Percentiles rank a stretch among this genome's conserved stretches.
phyloP scores from a whole-genome alignment of 1,140 invertebrate species.

The Meteorus sp. region DNA sequence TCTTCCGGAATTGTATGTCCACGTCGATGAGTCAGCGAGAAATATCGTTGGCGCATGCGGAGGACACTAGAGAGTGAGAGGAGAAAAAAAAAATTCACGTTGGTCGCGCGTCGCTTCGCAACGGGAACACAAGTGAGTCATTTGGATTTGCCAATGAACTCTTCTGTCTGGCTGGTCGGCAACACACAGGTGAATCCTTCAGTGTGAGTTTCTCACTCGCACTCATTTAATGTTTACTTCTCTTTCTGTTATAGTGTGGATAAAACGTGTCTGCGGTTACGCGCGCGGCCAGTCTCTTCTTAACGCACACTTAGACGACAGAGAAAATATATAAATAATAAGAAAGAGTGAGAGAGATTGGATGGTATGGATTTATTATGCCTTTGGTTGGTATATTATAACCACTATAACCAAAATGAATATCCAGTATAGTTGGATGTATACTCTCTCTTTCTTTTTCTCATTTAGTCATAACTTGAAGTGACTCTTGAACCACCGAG shows the following conservation, averaged over 20 bases:
- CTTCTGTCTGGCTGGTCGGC: conserved; percentile 24
- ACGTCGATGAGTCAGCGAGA: conserved; percentile 26
- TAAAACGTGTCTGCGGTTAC: background rate
- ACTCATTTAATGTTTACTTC: too few relatives aligned
- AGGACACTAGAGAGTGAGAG: background rate
- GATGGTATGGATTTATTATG: too few relatives aligned
- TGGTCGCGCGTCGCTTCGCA: conserved; percentile 25
- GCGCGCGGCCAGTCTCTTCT: background rate
- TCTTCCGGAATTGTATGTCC: conserved; percentile 20
- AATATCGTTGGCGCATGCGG: background rate
- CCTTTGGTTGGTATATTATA: too few relatives aligned
- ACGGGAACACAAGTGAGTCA: conserved; percentile 32
- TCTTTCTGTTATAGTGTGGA: background rate
- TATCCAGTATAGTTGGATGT: background rate
- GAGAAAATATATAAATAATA: too few relatives aligned
- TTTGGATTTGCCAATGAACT: conserved; percentile 25
- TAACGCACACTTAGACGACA: background rate
- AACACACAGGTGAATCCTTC: conserved; percentile 16
- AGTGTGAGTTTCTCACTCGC: background rate
- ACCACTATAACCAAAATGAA: too few relatives aligned
- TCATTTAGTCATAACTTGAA: background rate
- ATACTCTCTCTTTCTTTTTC: background rate
- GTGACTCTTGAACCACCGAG: background rate
- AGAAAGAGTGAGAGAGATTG: too few relatives aligned
- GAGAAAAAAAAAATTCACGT: conserved; percentile 3